These are phyloP conservation scores for Scarus forsteni DNA, from an alignment of 2,797 vertebrate species.

Conservation along the genomic window DNA sequence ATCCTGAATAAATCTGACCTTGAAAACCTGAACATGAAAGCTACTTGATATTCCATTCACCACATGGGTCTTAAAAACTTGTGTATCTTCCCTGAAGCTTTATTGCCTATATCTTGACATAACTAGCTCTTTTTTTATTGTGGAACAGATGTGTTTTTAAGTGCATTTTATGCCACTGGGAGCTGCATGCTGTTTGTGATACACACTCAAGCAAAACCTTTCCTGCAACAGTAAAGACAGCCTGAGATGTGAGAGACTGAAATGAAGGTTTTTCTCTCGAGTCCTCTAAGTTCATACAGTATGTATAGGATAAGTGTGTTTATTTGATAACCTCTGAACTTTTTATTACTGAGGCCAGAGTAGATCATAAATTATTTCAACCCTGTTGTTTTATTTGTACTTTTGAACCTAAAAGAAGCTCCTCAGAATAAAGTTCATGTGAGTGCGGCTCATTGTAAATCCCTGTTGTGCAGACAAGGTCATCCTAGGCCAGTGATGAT, in stretches of 20 bases:
- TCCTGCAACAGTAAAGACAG: conserved; percentile 3
- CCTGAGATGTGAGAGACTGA: not conserved
- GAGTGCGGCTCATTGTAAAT: conserved; percentile 13
- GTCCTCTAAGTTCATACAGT: conserved; percentile 8
- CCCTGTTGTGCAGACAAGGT: conserved; percentile 46
- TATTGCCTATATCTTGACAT: conserved; percentile 7
- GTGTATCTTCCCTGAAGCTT: not conserved
- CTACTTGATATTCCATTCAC: not conserved
- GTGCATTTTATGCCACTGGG: conserved; percentile 21
- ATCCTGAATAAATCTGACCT: not conserved
- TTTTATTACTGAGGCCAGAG: not conserved
- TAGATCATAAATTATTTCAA: conserved; percentile 5
- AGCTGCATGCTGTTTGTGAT: conserved; percentile 25
- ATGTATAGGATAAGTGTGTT: conserved; percentile 7
- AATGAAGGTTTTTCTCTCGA: not conserved
- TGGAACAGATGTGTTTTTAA: conserved; percentile 25
- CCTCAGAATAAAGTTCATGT: not conserved
- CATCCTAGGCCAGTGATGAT: conserved; percentile 48
- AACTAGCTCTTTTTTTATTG: conserved; percentile 9
- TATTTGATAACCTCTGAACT: conserved; percentile 13
- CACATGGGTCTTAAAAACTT: not conserved
- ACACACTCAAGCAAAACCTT: conserved; percentile 24
- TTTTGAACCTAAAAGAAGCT: conserved; percentile 14
- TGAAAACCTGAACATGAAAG: not conserved
- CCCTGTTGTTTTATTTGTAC: not conserved